Evolutionary conservation across 1,140 invertebrate genomes (phyloP), one percentile per base, ranked within the genome.

Genomic region (Melanaphis sacchari): DNA sequence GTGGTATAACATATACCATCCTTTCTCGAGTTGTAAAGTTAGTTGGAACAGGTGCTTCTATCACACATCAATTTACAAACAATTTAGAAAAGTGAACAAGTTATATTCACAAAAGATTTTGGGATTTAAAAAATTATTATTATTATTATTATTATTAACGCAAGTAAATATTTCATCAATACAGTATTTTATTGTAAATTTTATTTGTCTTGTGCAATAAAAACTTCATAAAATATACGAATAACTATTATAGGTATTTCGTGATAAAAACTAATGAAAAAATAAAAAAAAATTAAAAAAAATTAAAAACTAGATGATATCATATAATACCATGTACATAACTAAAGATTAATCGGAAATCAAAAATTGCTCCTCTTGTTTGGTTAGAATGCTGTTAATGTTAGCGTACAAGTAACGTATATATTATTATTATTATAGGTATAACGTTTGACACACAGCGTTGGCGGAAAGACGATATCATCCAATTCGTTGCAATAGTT

Each of bases 391-490:
- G 11, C n/a, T 11, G 15, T 76, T 66, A 66, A 66, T n/a, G 11
- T 18, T 31, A n/a, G 31, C 11, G 31, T 66, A 66, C 59, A 18
- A 66, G 15, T 6, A 66, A n/a, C n/a, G n/a, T 26, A 49, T 52
- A 49, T 52, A 52, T 49, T 22, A 24, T 81, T 40, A 84, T 40
- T 84, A 84, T 4, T 43, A 31, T 43, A 11, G 26, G 31, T n/a
- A 76, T 36, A 46, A 43, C 85, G 43, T 76, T 76, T 88, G 85
- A 49, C 31, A 88, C 84, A 43, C 31, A 11, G 40, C 82, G 38
- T 43, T 88, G 43, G 31, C 22, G 87, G 87, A 89, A 89, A 89
- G 43, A 24, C 87, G n/a, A 46, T 88, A 88, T 88, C 31, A 36
- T 88, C 31, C 85, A 49, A 88, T 87, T 41, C 40, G 41, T 43